Evolutionary conservation across 2,797 vertebrate species (phyloP), one percentile per base, ranked within the genome.

Genomic region (Rhinogobio ventralis): DNA sequence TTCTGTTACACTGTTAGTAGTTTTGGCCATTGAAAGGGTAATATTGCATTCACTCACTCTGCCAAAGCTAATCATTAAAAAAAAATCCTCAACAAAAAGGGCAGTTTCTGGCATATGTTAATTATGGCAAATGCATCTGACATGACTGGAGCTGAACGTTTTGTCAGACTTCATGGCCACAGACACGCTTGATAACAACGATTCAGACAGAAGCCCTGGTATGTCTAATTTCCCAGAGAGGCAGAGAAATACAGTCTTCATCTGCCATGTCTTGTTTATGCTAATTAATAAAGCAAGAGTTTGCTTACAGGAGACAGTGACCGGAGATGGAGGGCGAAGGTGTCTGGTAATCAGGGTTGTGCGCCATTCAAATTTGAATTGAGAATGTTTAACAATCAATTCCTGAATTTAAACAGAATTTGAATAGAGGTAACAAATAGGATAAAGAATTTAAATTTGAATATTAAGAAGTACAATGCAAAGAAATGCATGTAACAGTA

Each of bases 221-320:
- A 78, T 78, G 66, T 57, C 74, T 71, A 60, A 84, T 84, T 78
- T 84, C 39, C 64, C 64, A 46, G 66, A 69, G 36, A 78, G 74
- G 20, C 74, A 55, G 49, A 69, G 66, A 71, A 25, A 33, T 69
- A n/a, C 74, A 84, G 19, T 78, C 49, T 60, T 46, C 25, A 46
- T 68, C 51, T 78, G 82, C 64, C 82, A 84, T 78, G 82, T 84
- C 66, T 84, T 20, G 19, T 84, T 82, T 77, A 84, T 15, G 25
- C 51, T 60, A 57, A 78, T 84, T 57, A 84, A 60, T 57, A 68
- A 55, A 69, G 36, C 74, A 42, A 77, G 49, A 28, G 64, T 80
- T 69, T 69, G 33, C 30, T 13, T 68, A 39, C 8, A 23, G 25
- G 78, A 30, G n/a, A 45, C 77, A 62, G 30, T 84, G 49, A 42